Base-by-base conservation (phyloP, 2,797 vertebrate genomes). In the Morelia viridis region DNA sequence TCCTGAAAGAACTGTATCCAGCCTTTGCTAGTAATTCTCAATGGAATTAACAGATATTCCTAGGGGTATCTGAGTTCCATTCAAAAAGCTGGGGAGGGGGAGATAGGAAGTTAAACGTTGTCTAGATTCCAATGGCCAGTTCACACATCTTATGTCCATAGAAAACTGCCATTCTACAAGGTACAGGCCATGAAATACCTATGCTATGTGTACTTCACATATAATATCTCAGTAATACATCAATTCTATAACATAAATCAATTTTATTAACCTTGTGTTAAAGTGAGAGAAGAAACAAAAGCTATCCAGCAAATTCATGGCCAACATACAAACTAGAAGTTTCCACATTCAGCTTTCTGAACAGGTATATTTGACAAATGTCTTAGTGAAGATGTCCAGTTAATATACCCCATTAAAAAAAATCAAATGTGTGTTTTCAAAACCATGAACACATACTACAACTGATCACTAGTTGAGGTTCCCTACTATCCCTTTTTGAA, bases 81-180 rank as follows among this genome's bases (percentile, higher is more conserved):
- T 90, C 57, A 46, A 50, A 76, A n/a, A 41, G 1, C 9, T 10
- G 17, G 46, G 28, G 84, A n/a, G 2, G 0, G 31, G 65, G 19
- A 92, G 87, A 92, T 85, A 90, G 89, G 89, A 92, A 92, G 89
- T 90, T 50, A 58, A 90, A 53, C 71, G 84, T 17, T 90, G 92
- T 83, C 85, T 87, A 53, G 62, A 89, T 93, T 91, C 76, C 53
- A 71, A 13, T 28, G 83, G 62, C 62, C 87, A 85, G 28, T 85
- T 91, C 92, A 58, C 41, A 86, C 35, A 92, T 80, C 88, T 61
- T 80, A 57, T 24, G 1, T 46, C 26, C 22, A 28, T 15, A 88
- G 50, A 84, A 89, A 84, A 68, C n/a, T 84, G 46, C 12, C 9
- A 9, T 12, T 80, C 84, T 83, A 56, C 58, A 87, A 64, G 2